Base-by-base conservation (phyloP, 2,113 vertebrate genomes). In the Polypterus senegalus region DNA sequence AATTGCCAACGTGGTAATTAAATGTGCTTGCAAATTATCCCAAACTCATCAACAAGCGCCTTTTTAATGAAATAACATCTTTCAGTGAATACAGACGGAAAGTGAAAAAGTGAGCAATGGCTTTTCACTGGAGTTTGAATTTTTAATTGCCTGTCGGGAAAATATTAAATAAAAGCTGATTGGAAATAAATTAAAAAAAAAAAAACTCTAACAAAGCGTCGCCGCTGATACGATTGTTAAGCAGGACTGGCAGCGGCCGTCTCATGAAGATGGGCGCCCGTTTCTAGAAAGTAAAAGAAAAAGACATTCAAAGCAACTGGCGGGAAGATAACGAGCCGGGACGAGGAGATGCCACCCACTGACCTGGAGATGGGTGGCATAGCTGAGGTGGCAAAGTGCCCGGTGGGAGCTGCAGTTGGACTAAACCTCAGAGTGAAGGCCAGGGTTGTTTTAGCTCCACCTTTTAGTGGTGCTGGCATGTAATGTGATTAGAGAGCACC, bases 171-270 rank as follows among this genome's bases (percentile, higher is more conserved):
- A 82, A 84, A 79, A 79, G 78, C 79, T 84, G 79, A 84, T 86
- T 83, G 80, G 82, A 84, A 84, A 85, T 84, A 86, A 85, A 86
- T 86, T 85, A 79, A 79, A 86, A 84, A 83, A 86, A 84, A 79
- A 79, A 86, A 84, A 83, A 81, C 80, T 82, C 79, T 78, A 66
- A 77, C 81, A 79, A 82, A 79, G 78, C 27, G 77, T 77, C 72
- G 82, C 73, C 69, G 68, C 74, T 77, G 75, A 79, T 83, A 78
- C 73, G 78, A 77, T 80, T 81, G 79, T 71, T 74, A 66, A 78
- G 78, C 67, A 66, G 79, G 77, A 81, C 75, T 70, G 75, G 70
- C 67, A 68, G 27, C 62, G 63, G 1, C 27, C 27, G 27, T 27
- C 27, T 27, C 27, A 27, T 27, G 27, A 27, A 27, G 27, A 27